Base-by-base conservation (phyloP, 2,888 invertebrate species). In the Campoletis raptor region DNA sequence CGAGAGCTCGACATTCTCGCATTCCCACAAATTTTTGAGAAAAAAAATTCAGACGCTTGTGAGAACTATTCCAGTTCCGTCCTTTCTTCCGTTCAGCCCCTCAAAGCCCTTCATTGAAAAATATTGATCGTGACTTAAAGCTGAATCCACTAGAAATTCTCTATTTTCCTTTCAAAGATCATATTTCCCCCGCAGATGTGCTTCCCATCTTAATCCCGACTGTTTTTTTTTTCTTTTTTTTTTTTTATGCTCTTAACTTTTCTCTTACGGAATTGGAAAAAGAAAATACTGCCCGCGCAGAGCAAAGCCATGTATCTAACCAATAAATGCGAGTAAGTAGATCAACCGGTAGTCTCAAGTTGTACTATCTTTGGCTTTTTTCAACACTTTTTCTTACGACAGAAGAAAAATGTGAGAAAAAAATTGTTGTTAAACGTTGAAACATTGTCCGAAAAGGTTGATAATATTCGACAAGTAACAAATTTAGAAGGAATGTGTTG, bases 121-220 rank as follows among this genome's bases (percentile, higher is more conserved):
- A 67, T n/a, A 48, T 37, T 61, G n/a, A 30, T 40, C 6, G n/a
- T 70, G 18, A 12, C 12, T 72, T n/a, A 72, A 85, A 85, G 74
- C 40, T 76, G 61, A 74, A 48, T 45, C 72, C 72, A 85, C 66
- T 73, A 48, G 21, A 64, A 48, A 81, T 76, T 45, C 45, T 54
- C 74, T 67, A 30, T 30, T 67, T 81, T 73, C 64, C 57, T 73
- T 78, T 48, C 70, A 15, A 52, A 37, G 61, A 66, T 66, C 37
- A 36, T 6, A 30, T 66, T 66, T 66, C 37, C n/a, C 12, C 37
- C 64, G 36, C 57, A 66, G 70, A 67, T 84, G 64, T 80, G n/a
- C 52, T n/a, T 54, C 52, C 42, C 67, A 54, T 12, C 36, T 54
- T 7, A 18, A 10, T 36, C 54, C 54, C 36, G 5, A 30, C 42